Conservation (phyloP, 2,113 vertebrate species). For the Grus americana region DNA sequence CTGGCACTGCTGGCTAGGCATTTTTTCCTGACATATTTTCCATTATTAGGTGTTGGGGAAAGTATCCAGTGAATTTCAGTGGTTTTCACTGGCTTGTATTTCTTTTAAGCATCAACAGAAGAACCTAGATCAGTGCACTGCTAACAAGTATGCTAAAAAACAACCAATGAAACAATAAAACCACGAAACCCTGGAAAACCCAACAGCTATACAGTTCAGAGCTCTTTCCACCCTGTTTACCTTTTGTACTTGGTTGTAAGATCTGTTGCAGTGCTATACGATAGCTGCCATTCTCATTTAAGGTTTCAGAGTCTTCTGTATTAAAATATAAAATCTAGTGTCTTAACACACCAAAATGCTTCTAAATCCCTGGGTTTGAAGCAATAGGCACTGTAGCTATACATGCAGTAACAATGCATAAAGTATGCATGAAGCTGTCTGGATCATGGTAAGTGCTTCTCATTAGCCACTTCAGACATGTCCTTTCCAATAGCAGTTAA, state of each 20-base stretch:
- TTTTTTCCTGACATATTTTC: neutral
- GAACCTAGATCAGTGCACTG: neutral
- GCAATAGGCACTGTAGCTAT: neutral
- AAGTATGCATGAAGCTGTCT: neutral
- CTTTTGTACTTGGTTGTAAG: neutral
- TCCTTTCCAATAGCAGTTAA: conserved; percentile 3
- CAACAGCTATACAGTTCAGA: neutral
- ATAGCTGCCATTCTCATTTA: neutral
- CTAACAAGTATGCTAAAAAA: neutral
- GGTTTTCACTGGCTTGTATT: neutral
- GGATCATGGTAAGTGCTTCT: neutral
- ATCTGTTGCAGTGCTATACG: neutral
- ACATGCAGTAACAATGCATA: neutral
- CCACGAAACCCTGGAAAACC: neutral
- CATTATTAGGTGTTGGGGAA: neutral
- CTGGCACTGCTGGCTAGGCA: neutral
- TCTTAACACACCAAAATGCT: neutral
- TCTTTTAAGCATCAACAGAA: neutral
- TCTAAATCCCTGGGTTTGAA: neutral
- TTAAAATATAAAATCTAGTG: neutral
- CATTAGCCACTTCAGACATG: neutral
- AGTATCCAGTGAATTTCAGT: neutral
- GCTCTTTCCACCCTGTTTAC: neutral
- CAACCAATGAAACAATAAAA: neutral
- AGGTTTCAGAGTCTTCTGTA: neutral